Base-by-base conservation (phyloP, 2,888 invertebrate species). In the Flexamia atlantica region DNA sequence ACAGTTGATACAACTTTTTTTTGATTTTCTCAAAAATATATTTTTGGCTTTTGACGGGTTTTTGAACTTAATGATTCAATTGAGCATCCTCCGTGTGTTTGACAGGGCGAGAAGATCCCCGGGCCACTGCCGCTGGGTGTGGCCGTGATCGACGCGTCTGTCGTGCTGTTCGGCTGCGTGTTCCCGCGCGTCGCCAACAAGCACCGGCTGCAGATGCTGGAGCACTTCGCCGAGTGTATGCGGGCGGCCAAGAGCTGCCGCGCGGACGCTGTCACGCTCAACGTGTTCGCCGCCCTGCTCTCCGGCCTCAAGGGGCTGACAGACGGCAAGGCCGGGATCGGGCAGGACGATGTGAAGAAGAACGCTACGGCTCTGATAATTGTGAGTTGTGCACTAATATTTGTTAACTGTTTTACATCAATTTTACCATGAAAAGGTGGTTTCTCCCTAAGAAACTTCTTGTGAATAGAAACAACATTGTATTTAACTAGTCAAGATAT, bases 161-260 rank as follows among this genome's bases (percentile, higher is more conserved):
- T 99, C 0, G 92, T 94, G 20, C 92, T 99, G 1, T 99, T 98
- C 91, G 99, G 99, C 28, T 94, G 95, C 88, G 96, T 99, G 85
- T 99, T 99, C 90, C 97, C 98, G 0, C 93, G 96, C 85, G 98
- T 99, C 17, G 97, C 98, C 36, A 96, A 97, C 88, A 99, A 99
- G 89, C 99, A 99, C 90, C 94, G 98, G 88, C 93, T 98, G 83
- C 99, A 99, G 92, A 98, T 99, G 96, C 91, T 99, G 81, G 97
- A 98, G 87, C 99, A 99, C 89, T 99, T 99, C 89, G 94, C 94
- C 28, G 99, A 99, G 89, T 98, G 98, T 89, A 97, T 99, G 87
- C 95, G 95, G 88, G 97, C 97, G 89, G 97, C 98, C 0, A 98
- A 98, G 89, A 97, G 97, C 14, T 94, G 95, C 0, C 93, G 98